Evolutionary conservation across 2,113 vertebrate species (phyloP), one percentile per base, ranked within the genome.

Genomic region (Patagioenas fasciata): DNA sequence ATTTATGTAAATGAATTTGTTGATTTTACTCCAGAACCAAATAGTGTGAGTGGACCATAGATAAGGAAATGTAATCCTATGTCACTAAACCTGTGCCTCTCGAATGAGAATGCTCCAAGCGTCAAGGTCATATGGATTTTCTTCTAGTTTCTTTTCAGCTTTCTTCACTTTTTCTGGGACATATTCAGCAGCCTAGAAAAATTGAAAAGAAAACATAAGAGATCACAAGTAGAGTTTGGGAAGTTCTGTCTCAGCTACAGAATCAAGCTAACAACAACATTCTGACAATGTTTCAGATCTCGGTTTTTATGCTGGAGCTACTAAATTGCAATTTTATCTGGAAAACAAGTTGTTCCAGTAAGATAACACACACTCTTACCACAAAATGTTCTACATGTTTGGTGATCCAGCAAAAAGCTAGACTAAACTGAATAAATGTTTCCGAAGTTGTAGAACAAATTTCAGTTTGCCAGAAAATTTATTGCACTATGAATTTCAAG

Each of bases 101-200:
- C 99, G 99, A 99, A 99, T 99, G 99, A 99, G 99, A 99, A 99
- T 99, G 99, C 99, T 99, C 99, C 99, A 99, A 98, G 99, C 99
- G 99, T 99, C 99, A 98, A 99, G 99, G 99, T 99, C 99, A 99
- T 99, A 99, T 97, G 99, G 99, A 97, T 99, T 99, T 98, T 99
- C 99, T 99, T 99, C 99, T 98, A 99, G 98, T 99, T 99, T 99
- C 99, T 99, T 99, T 98, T 99, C 99, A 94, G 99, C 99, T 98
- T 99, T 99, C 98, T 99, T 99, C 98, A 99, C 99, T 98, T 99
- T 99, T 98, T 99, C 99, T 66, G 99, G 99, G 86, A 99, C 98
- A 98, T 99, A 99, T 91, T 99, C 99, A 48, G 98, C 98, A 91
- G 98, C 98, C 99, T 99, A 97, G 70, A 95, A 97, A 92, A 96